Evolutionary conservation across 2,888 invertebrate species (phyloP).

Genomic region (Tachina grossa): DNA sequence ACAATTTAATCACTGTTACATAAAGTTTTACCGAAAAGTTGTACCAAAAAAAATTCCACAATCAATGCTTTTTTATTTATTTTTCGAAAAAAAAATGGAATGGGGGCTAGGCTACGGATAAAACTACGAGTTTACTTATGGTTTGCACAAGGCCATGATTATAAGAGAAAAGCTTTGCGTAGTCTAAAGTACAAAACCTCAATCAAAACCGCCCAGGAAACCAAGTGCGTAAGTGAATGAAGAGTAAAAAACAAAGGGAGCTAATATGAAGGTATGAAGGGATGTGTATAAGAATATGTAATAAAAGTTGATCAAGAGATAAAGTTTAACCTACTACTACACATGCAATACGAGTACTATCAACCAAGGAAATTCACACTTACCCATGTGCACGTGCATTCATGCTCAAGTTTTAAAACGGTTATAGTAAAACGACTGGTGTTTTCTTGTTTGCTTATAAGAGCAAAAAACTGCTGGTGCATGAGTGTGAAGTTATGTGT

Average conservation of each 20-base stretch:
- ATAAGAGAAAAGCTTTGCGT: constrained; percentile 6
- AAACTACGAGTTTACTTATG: background rate
- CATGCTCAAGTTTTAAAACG: constrained; percentile 12
- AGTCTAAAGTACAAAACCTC: constrained; percentile 47
- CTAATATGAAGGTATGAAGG: constrained; percentile 2
- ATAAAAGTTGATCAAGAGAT: constrained; percentile 38
- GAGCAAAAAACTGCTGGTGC: constrained; percentile 11
- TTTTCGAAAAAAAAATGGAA: background rate
- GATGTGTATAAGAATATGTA: constrained; percentile 23
- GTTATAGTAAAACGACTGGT: constrained; percentile 47
- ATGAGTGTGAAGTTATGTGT: constrained; percentile 2
- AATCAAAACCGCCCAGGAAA: constrained; percentile 57
- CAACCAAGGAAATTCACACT: background rate
- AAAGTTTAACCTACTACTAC: constrained; percentile 48
- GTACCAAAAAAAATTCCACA: constrained; percentile 36
- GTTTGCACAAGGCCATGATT: background rate
- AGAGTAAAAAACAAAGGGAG: constrained; percentile 7
- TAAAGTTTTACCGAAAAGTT: constrained; percentile 59
- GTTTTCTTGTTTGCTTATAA: constrained; percentile 26
- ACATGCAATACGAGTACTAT: background rate
- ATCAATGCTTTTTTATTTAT: constrained; percentile 22
- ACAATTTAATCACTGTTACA: constrained; percentile 67
- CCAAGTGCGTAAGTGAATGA: constrained; percentile 50
- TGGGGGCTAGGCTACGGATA: background rate
- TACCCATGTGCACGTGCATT: constrained; percentile 3